These are phyloP conservation scores for Probaryconus sp. DNA, from an alignment of 1,140 invertebrate genomes.

Conservation along the genomic window DNA sequence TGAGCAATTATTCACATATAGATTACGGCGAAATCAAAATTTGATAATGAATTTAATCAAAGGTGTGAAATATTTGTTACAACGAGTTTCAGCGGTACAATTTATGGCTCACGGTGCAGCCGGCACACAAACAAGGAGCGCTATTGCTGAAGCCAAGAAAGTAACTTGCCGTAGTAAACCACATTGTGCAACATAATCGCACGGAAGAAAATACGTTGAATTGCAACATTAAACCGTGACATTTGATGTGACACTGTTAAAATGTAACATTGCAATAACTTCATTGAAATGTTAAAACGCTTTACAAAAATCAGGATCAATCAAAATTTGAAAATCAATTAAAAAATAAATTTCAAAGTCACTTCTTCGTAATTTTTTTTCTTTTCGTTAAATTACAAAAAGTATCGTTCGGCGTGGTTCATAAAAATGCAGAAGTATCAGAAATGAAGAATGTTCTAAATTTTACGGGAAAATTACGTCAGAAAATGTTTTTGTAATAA, in stretches of 20 bases:
- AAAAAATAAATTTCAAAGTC: too few species aligned
- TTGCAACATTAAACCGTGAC: slow-evolving; percentile 13
- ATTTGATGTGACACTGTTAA: slow-evolving; percentile 22
- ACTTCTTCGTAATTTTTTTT: too few species aligned
- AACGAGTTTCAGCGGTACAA: slow-evolving; percentile 29
- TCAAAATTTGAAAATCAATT: too few species aligned
- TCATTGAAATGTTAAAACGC: too few species aligned
- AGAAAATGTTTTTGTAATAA: too few species aligned
- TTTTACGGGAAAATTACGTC: too few species aligned
- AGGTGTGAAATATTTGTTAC: not conserved
- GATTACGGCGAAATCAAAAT: slow-evolving; percentile 7
- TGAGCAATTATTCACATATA: slow-evolving; percentile 14
- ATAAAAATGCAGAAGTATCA: too few species aligned
- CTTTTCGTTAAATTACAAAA: too few species aligned
- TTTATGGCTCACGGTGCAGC: slow-evolving; percentile 50
- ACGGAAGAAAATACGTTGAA: slow-evolving; percentile 38
- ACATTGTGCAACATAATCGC: slow-evolving; percentile 43
- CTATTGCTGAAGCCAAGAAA: slow-evolving; percentile 42
- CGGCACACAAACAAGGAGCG: slow-evolving; percentile 36
- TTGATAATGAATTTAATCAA: slow-evolving; percentile 25
- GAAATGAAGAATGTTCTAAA: too few species aligned
- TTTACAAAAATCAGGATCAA: too few species aligned
- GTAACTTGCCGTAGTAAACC: slow-evolving; percentile 46
- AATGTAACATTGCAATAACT: slow-evolving; percentile 17
- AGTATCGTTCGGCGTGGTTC: too few species aligned